Evolutionary conservation across 2,113 vertebrate species (phyloP).

Genomic region (Tichodroma muraria): DNA sequence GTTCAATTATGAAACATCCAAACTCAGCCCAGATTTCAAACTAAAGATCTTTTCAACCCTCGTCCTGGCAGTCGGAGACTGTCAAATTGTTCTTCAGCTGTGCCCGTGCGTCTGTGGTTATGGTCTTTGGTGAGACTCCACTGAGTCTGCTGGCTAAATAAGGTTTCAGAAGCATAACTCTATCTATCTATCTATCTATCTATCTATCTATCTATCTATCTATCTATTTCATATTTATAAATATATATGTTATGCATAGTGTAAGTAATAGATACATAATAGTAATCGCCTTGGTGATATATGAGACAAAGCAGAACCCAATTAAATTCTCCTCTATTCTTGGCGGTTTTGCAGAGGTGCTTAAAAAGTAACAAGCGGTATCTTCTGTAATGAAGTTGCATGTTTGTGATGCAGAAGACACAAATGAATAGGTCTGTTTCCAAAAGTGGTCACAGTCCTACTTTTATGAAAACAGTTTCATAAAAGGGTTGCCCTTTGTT

Average conservation of each 20-base stretch:
- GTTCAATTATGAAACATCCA: not conserved
- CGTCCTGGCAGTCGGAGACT: not conserved
- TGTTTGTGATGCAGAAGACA: not conserved
- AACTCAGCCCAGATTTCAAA: not conserved
- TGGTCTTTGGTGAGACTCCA: not conserved
- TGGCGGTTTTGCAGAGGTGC: not conserved
- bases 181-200: not conserved
- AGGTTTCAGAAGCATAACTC: not conserved
- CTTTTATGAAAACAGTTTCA: not conserved
- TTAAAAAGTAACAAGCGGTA: not conserved
- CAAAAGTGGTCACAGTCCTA: not conserved
- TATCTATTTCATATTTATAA: not conserved
- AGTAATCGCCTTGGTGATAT: not conserved
- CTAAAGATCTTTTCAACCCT: not conserved
- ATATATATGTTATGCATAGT: not conserved
- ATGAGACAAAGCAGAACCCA: not conserved
- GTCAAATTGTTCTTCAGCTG: not conserved
- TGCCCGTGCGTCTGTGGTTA: not conserved
- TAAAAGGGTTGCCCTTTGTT: not conserved
- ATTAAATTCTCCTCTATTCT: not conserved
- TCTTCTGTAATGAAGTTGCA: not conserved
- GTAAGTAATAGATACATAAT: not conserved
- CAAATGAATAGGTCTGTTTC: not conserved
- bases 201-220: not conserved
- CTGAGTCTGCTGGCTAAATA: not conserved